Base-by-base conservation (phyloP, 1,140 invertebrate genomes). In the Eufriesea mexicana region DNA sequence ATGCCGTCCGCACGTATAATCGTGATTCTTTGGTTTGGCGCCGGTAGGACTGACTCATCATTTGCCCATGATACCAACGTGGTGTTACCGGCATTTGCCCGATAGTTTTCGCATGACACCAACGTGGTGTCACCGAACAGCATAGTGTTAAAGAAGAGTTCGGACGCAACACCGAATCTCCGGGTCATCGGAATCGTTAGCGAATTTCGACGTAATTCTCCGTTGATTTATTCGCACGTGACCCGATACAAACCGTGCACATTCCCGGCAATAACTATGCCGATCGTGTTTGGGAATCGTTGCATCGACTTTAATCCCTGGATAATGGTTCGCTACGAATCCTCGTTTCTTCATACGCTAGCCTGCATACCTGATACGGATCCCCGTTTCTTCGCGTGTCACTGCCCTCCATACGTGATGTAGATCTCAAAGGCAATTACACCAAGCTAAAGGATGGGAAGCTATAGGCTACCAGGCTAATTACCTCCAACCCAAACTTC, bases 361-460 rank as follows among this genome's bases (percentile, higher is more conserved):
- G 14, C 59, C 59, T 62, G 16, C n/a, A 62, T 51, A 51, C 16
- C 25, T 51, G 45, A n/a, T 71, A 49, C 28, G 18, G 67, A 51
- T 70, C 67, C n/a, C 9, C 7, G 20, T 54, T 70, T 51, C 68
- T 71, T 71, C 47, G 47, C 25, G 25, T 71, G 49, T 71, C 71
- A n/a, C 23, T 57, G 71, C 54, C 71, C 54, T 55, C 54, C 6
- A 42, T 28, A 42, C 71, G 71, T 14, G 51, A 42, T 57, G 45
- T 51, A 51, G 45, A 49, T 70, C 42, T 28, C 28, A 47, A 25
- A 4, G 14, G 20, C 20, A 55, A 55, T 72, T 72, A 72, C 28
- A 51, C 20, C 12, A 28, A 8, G 51, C 5, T 0, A 20, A 57
- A 72, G 16, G 25, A 12, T 23, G 18, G 35, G 20, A 23, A 12